These are phyloP conservation scores for Orthosia gothica DNA, from an alignment of 2,888 invertebrate species.

Conservation along the genomic window DNA sequence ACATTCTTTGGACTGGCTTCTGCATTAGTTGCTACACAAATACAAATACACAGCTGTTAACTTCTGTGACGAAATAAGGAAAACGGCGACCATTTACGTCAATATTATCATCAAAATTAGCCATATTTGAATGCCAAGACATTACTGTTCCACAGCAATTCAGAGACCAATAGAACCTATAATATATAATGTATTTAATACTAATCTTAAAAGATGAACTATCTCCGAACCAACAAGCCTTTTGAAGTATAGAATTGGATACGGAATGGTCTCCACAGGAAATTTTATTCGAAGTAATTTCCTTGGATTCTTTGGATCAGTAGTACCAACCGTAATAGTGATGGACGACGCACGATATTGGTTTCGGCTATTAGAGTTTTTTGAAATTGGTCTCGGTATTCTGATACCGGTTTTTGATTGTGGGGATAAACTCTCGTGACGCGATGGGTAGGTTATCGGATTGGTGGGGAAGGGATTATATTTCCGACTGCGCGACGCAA, in stretches of 20 bases:
- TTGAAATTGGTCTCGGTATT: conserved; percentile 33
- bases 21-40: too few relatives aligned
- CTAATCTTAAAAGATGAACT: conserved; percentile 56
- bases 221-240: conserved; percentile 53
- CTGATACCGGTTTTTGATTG: conserved; percentile 8
- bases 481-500: too few relatives aligned
- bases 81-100: too few relatives aligned
- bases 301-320: conserved; percentile 54
- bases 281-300: conserved; percentile 69
- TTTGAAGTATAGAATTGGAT: conserved; percentile 67
- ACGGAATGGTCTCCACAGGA: conserved; percentile 61
- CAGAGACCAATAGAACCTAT: neutral
- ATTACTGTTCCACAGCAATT: neutral
- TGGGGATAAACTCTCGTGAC: neutral
- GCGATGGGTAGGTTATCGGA: neutral
- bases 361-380: conserved; percentile 42
- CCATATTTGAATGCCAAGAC: too few relatives aligned
- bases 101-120: too few relatives aligned
- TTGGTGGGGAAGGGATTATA: too few relatives aligned
- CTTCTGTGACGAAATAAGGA: too few relatives aligned
- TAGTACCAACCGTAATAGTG: conserved; percentile 36
- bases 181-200: conserved; percentile 19
- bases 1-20: too few relatives aligned
- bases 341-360: conserved; percentile 49
- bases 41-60: too few relatives aligned